Evolutionary conservation across 2,113 vertebrate species (phyloP).

Genomic region (Melanotaenia duboulayi): DNA sequence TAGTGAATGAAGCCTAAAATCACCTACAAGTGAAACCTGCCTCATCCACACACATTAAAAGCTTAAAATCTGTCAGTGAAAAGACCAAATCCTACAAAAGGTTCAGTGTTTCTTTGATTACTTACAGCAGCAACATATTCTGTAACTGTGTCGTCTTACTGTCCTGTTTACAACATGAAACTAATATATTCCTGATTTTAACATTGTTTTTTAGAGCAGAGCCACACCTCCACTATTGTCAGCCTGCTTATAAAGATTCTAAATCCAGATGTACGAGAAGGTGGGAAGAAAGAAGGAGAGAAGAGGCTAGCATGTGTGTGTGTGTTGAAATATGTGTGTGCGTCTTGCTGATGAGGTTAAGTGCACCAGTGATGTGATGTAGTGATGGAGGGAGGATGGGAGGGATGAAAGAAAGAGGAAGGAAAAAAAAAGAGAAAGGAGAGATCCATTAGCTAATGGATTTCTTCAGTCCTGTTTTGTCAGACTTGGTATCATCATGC

Average conservation of each 20-base stretch:
- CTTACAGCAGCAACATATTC: background rate
- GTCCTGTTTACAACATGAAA: constrained; percentile 10
- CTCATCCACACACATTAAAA: background rate
- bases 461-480: constrained; percentile 84
- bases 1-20: background rate
- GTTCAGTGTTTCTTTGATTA: background rate
- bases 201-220: constrained; percentile 22
- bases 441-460: constrained; percentile 97
- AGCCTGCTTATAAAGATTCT: constrained; percentile 39
- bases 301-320: constrained; percentile 6
- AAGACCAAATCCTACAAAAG: background rate
- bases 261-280: constrained; percentile 29
- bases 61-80: too few relatives aligned
- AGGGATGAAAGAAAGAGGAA: constrained; percentile 62
- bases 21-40: background rate
- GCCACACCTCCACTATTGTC: constrained; percentile 25
- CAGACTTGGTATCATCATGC: constrained; percentile 72
- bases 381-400: constrained; percentile 69
- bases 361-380: constrained; percentile 77
- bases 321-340: background rate
- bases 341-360: constrained; percentile 78
- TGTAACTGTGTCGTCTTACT: background rate
- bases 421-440: constrained; percentile 59
- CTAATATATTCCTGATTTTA: constrained; percentile 14
- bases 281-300: background rate